Evolutionary conservation across 2,888 invertebrate genomes (phyloP).

Genomic region (Athalia cordata): DNA sequence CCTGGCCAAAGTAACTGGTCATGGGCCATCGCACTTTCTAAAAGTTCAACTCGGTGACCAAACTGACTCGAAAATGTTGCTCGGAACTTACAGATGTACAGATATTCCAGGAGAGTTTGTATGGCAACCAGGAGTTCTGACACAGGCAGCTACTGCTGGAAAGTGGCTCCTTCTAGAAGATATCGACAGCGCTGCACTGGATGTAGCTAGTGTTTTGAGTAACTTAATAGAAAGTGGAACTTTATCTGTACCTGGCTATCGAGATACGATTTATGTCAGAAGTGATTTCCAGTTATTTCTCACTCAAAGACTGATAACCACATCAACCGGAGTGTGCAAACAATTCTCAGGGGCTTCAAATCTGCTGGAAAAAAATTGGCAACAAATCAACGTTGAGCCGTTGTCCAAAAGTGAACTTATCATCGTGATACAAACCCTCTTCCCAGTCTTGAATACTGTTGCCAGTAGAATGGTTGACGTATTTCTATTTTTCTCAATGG

Average conservation of each 20-base stretch:
- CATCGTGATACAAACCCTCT: slow-evolving; percentile 81
- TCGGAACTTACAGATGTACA: slow-evolving; percentile 96
- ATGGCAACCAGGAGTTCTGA: slow-evolving; percentile 96
- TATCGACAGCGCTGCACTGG: slow-evolving; percentile 94
- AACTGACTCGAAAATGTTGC: slow-evolving; percentile 94
- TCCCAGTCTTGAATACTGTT: slow-evolving; percentile 83
- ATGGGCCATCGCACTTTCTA: slow-evolving; percentile 76
- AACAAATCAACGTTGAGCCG: slow-evolving; percentile 88
- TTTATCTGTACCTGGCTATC: slow-evolving; percentile 91
- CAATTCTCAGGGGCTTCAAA: slow-evolving; percentile 80
- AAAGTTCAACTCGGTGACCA: slow-evolving; percentile 98
- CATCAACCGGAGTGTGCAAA: slow-evolving; percentile 58
- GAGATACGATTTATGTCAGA: slow-evolving; percentile 86
- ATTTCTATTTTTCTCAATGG: slow-evolving; percentile 86
- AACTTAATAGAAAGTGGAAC: slow-evolving; percentile 89
- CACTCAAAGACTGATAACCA: slow-evolving; percentile 79
- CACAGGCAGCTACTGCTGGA: slow-evolving; percentile 88
- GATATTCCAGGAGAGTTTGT: slow-evolving; percentile 98
- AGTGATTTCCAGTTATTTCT: slow-evolving; percentile 95
- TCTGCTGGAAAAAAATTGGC: slow-evolving; percentile 87
- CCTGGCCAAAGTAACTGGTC: slow-evolving; percentile 87
- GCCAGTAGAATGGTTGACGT: slow-evolving; percentile 87
- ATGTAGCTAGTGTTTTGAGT: slow-evolving; percentile 91
- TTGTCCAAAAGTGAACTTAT: slow-evolving; percentile 85
- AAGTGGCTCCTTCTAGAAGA: slow-evolving; percentile 97